Base-by-base conservation (phyloP, 2,113 vertebrate species). In the Prunella fulvescens region DNA sequence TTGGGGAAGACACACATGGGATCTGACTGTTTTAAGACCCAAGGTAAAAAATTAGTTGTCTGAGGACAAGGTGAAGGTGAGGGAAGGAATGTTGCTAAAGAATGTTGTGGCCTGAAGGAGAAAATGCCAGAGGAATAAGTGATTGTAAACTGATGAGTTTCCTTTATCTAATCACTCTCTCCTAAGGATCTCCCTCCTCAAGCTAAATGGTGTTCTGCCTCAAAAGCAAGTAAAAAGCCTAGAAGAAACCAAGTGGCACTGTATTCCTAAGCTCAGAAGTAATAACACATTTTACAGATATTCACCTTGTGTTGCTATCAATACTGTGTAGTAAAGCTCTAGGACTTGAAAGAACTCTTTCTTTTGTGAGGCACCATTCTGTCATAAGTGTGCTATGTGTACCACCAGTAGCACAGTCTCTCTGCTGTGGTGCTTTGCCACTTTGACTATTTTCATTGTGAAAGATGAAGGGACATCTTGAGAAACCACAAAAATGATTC, bases 1-100 rank as follows among this genome's bases (percentile, higher is more conserved):
- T 81, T 45, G 14, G 14, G 11, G n/a, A 73, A 70, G n/a, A 69
- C 6, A n/a, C 1, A 1, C 15, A 6, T 24, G 6, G 1, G 2
- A 56, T 56, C 14, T 58, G 18, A 33, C 16, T 57, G 14, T 57
- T 88, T 92, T 57, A 86, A 73, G 88, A 50, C 14, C 23, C 13
- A 28, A 53, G 42, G 72, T 76, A 67, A 94, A 86, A 87, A 85
- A 31, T 60, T 24, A 66, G 22, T 83, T 86, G 40, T 53, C 6
- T 73, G 33, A 6, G 47, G 10, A 58, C 48, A 58, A 93, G 58
- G 39, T 81, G 60, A 81, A 73, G 47, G 42, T 66, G 50, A 50
- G 28, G 26, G 42, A 86, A 84, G 19, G 25, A 89, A 69, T 83
- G 31, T 19, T 83, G 28, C 19, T 48, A 50, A 89, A 33, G n/a